Base-by-base conservation (phyloP, 2,113 vertebrate species). In the Astur gentilis region DNA sequence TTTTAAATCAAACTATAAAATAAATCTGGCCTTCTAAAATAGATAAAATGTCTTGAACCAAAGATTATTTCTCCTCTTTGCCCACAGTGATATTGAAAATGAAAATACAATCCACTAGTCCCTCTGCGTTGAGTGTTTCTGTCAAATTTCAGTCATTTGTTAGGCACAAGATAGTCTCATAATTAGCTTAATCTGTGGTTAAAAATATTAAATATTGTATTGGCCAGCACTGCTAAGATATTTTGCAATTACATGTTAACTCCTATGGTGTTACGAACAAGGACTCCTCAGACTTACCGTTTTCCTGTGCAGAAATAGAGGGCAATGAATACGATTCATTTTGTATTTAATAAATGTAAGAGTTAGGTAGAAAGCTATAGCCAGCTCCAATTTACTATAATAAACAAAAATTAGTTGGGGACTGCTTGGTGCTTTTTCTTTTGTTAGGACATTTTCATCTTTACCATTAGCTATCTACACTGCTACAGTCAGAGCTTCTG, bases 351-450 rank as follows among this genome's bases (percentile, higher is more conserved):
- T 84, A 94, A 95, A 97, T 55, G 23, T 11, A 89, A 58, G 20
- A 79, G 32, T 36, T 90, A 84, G 54, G 84, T 93, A 95, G 77
- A 45, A 95, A 97, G 92, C 94, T 95, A 97, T 61, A 94, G 87
- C 66, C 69, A 94, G 83, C 83, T 96, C 71, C 47, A 49, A 44
- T 70, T 83, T 77, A 81, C 50, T 29, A 54, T n/a, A 64, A 22
- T 80, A 84, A 83, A 85, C 67, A 86, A 92, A 93, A 67, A 34
- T 66, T 31, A 54, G 26, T 20, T 57, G 22, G 27, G 23, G 13
- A 26, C 54, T 55, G 29, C n/a, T 82, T 40, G 25, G 40, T 55
- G 32, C 7, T 54, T 55, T 72, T 61, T 65, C 34, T 77, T 81
- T 47, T 54, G 18, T 70, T 57, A 44, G 17, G 13, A 44, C 20